Conservation (phyloP, 53 echinoderm and acorn worm species). For the Holothuria scabra region DNA sequence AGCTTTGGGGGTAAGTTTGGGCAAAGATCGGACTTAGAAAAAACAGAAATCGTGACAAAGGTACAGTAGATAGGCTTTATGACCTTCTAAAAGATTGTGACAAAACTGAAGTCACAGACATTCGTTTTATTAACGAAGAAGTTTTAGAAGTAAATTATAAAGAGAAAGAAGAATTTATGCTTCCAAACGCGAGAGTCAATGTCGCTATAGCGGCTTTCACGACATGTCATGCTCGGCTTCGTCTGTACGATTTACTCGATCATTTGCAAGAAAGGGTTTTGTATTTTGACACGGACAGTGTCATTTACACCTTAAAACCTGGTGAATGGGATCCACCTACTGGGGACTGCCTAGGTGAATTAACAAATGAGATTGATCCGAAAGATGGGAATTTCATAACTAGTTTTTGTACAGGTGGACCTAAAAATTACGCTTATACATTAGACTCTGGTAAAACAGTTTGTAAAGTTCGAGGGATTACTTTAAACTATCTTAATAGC, state of each 20-base stretch:
- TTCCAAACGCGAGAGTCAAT: conserved; percentile 13
- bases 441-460: conserved; percentile 8
- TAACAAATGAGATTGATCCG: conserved; percentile 59
- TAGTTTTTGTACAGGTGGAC: conserved; percentile 3
- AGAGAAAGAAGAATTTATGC: conserved; percentile 41
- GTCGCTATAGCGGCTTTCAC: conserved; percentile 58
- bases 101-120: conserved; percentile 41
- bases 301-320: too few species aligned
- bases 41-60: conserved; percentile 22
- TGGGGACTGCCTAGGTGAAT: conserved; percentile 60
- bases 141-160: conserved; percentile 20
- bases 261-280: conserved; percentile 48
- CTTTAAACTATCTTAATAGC: conserved; percentile 54
- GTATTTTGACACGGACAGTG: conserved; percentile 19
- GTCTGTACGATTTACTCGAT: conserved; percentile 53
- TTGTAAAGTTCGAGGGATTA: conserved; percentile 41
- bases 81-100: conserved; percentile 38
- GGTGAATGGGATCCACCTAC: background rate
- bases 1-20: conserved; percentile 67
- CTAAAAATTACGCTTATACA: too few species aligned
- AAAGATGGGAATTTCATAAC: background rate
- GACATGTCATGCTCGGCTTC: conserved; percentile 47
- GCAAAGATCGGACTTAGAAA: conserved; percentile 19
- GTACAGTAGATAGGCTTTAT: conserved; percentile 20
- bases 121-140: conserved; percentile 60